A percentile compares a stretch with the other conserved stretches of the same genome.
phyloP scores from a whole-genome alignment of 2,888 invertebrate genomes.

The Glyphotaelius pellucidus region DNA sequence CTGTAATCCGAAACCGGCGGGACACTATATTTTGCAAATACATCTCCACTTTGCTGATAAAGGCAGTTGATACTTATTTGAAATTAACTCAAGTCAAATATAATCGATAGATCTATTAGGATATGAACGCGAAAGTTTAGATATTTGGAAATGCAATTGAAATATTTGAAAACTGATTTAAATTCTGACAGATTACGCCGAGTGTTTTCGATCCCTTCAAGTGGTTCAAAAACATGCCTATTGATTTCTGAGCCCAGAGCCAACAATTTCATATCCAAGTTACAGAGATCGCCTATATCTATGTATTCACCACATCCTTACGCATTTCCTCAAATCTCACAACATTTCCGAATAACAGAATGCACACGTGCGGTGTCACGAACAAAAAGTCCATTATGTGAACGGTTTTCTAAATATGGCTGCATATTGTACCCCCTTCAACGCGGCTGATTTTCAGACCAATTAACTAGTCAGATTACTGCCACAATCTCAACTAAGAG shows the following conservation, averaged over 20 bases:
- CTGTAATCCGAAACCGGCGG: background rate
- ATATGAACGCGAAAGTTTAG: no score
- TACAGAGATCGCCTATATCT: background rate
- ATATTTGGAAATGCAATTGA: background rate
- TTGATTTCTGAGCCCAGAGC: background rate
- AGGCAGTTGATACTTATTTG: no score
- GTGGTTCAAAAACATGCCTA: background rate
- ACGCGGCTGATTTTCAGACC: background rate
- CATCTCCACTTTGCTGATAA: no score
- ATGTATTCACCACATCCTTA: background rate
- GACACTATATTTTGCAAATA: background rate
- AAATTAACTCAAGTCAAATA: no score
- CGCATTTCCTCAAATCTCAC: background rate
- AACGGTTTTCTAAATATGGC: background rate
- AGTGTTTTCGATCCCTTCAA: background rate
- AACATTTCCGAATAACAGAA: background rate
- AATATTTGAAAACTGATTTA: background rate
- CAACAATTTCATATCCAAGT: background rate
- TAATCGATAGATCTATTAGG: no score
- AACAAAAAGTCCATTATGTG: background rate
- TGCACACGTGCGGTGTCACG: background rate
- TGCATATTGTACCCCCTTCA: background rate
- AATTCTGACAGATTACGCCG: background rate
- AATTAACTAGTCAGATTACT: background rate
- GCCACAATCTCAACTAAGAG: background rate